A percentile compares a stretch with the other conserved stretches of the same genome.
Evolutionary conservation across 1,140 invertebrate species (phyloP).

Genomic region (Penaeus vannamei): DNA sequence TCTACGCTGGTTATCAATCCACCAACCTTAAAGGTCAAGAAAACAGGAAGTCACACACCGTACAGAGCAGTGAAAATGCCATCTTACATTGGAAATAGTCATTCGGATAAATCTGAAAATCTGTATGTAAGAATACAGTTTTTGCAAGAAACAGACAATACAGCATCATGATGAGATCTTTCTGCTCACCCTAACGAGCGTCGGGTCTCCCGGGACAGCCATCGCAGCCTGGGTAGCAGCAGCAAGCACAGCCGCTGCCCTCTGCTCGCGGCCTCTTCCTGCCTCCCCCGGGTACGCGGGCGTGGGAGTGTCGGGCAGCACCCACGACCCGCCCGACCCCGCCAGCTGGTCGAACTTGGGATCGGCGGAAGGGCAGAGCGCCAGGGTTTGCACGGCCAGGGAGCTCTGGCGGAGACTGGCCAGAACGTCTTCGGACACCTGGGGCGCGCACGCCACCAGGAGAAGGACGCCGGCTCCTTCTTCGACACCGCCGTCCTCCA

Average conservation of each 20-base stretch:
- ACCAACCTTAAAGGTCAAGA: conserved; percentile 24
- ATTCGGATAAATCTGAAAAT: neutral
- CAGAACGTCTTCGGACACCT: neutral
- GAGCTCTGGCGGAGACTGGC: neutral
- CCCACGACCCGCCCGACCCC: conserved; percentile 44
- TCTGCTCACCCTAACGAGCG: conserved; percentile 46
- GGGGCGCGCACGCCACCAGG: conserved; percentile 56
- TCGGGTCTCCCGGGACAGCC: conserved; percentile 27
- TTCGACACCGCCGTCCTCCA: conserved; percentile 50
- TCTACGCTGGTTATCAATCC: neutral
- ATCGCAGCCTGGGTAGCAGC: conserved; percentile 37
- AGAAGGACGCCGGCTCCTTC: conserved; percentile 55
- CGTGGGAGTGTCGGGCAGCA: conserved; percentile 34
- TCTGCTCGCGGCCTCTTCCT: conserved; percentile 40
- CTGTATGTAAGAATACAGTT: neutral
- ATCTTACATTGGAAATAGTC: neutral
- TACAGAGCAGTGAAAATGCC: neutral
- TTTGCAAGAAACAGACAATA: neutral
- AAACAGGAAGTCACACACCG: neutral
- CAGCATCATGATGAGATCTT: neutral
- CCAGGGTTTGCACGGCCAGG: conserved; percentile 58
- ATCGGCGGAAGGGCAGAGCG: conserved; percentile 44
- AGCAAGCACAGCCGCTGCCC: conserved; percentile 38
- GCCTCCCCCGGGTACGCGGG: neutral
- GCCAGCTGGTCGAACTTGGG: conserved; percentile 63